Conservation (phyloP, 2,888 invertebrate species). For the Mayetiola destructor region DNA sequence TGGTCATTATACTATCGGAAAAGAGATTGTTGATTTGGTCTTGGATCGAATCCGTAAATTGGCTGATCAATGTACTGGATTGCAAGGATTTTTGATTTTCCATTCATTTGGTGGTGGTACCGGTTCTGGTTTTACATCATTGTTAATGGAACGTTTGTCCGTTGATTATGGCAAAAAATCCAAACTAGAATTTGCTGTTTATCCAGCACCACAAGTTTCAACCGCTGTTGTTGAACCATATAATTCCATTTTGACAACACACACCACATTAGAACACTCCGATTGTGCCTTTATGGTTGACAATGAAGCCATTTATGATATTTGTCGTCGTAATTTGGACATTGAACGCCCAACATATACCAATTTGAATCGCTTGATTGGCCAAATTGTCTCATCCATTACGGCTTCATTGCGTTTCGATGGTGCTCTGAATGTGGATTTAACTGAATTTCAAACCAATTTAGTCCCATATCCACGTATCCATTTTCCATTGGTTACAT, state of each 20-base stretch:
- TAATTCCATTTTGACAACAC: slow-evolving; percentile 92
- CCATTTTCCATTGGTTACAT: slow-evolving; percentile 86
- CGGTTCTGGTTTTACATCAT: slow-evolving; percentile 49
- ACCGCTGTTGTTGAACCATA: slow-evolving; percentile 90
- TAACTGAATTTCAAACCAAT: slow-evolving; percentile 90
- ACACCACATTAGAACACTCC: slow-evolving; percentile 87
- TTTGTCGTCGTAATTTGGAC: slow-evolving; percentile 87
- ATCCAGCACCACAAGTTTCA: slow-evolving; percentile 65
- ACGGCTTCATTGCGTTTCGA: slow-evolving; percentile 87
- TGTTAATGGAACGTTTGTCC: slow-evolving; percentile 49
- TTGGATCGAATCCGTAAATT: slow-evolving; percentile 41
- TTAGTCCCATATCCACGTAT: slow-evolving; percentile 93
- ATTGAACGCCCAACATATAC: slow-evolving; percentile 94
- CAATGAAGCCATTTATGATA: slow-evolving; percentile 80
- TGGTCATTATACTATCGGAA: slow-evolving; percentile 51
- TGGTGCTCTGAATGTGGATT: slow-evolving; percentile 84
- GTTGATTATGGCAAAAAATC: slow-evolving; percentile 72
- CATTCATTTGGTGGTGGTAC: slow-evolving; percentile 48
- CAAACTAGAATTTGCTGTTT: slow-evolving; percentile 66
- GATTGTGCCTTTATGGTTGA: slow-evolving; percentile 96
- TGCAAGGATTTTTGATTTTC: slow-evolving; percentile 47
- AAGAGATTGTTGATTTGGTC: slow-evolving; percentile 43
- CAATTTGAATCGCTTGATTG: slow-evolving; percentile 88
- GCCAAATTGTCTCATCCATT: slow-evolving; percentile 86
- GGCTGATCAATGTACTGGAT: slow-evolving; percentile 43